Evolutionary conservation across 2,113 vertebrate genomes (phyloP).

Genomic region (Todiramphus chloris): DNA sequence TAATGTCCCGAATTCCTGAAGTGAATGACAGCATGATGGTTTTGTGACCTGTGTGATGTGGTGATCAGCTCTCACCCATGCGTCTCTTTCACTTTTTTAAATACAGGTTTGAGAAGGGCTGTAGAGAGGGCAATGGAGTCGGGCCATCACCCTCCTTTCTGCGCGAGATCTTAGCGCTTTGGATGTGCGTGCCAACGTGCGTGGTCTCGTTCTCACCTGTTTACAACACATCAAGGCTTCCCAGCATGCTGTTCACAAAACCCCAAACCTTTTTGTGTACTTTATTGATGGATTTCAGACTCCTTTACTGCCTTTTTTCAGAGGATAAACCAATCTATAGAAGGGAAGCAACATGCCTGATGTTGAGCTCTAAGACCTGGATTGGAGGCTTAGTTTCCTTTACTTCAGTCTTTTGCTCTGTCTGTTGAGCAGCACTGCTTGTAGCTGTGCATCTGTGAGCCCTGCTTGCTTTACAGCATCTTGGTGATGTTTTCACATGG

Average conservation of each 20-base stretch:
- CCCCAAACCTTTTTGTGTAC: neutral
- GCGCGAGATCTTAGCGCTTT: rapidly evolving
- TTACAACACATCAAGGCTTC: neutral
- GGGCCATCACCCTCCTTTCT: neutral
- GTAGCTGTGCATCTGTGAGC: neutral
- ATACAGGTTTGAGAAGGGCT: neutral
- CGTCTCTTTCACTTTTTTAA: neutral
- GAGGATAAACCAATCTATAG: neutral
- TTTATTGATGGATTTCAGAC: neutral
- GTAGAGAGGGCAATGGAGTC: neutral
- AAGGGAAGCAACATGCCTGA: neutral
- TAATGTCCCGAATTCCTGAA: neutral
- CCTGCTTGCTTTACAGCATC: neutral
- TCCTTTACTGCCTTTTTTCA: neutral
- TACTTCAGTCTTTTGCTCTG: neutral
- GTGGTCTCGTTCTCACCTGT: neutral
- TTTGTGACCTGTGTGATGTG: neutral
- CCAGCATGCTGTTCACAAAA: neutral
- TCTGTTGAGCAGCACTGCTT: rapidly evolving
- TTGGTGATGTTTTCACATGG: slow-evolving; percentile 2
- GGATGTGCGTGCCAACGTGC: rapidly evolving
- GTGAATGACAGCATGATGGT: neutral
- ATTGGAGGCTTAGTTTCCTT: neutral
- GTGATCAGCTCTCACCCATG: neutral
- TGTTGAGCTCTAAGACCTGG: neutral